These are phyloP conservation scores for honey bee (Apis mellifera) DNA, from an alignment of 1,140 invertebrate genomes.

Conservation along the genomic window Amel_HAv3.1 CM009936.2:12197501-12198000, in stretches of 20 bases:
- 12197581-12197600: constrained; percentile 82
- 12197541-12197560: constrained; percentile 71
- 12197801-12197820: constrained; percentile 85
- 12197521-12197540: constrained; percentile 67
- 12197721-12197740: constrained; percentile 80
- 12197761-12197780: constrained; percentile 83
- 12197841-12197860: constrained; percentile 86
- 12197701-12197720: constrained; percentile 83
- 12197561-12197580: constrained; percentile 82
- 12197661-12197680: constrained; percentile 80
- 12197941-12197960: constrained; percentile 87
- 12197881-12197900: constrained; percentile 83
- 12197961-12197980: constrained; percentile 84
- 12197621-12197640: constrained; percentile 78
- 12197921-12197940: constrained; percentile 86
- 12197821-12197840: constrained; percentile 88
- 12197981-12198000: constrained; percentile 77
- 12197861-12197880: constrained; percentile 83
- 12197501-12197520: constrained; percentile 55
- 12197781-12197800: constrained; percentile 85
- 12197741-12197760: constrained; percentile 79
- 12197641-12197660: constrained; percentile 81
- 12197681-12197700: constrained; percentile 80
- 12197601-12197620: constrained; percentile 78
- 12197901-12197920: constrained; percentile 84